Percentiles rank a stretch among this genome's conserved stretches.
These are phyloP conservation scores for Etheostoma cragini DNA, from an alignment of 2,113 vertebrate genomes.

Conservation along the genomic window DNA sequence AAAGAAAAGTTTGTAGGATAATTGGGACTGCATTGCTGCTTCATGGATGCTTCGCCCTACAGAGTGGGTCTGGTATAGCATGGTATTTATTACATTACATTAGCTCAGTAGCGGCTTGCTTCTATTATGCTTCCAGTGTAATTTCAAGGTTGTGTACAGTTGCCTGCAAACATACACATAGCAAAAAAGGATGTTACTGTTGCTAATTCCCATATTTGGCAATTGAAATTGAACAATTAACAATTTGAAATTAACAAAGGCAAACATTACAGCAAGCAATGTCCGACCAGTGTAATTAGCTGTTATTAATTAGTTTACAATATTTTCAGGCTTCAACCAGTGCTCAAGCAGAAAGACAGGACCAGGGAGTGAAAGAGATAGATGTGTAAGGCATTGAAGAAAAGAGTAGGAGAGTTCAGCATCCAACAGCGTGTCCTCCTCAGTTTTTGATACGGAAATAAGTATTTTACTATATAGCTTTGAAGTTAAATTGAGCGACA, in stretches of 20 bases:
- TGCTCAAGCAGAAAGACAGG: too few species aligned
- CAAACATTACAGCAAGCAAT: neutral
- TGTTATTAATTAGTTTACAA: too few species aligned
- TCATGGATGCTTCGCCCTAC: conserved; percentile 1
- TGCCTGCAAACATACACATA: neutral
- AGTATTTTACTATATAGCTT: neutral
- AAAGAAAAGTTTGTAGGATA: neutral
- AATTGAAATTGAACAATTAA: too few species aligned
- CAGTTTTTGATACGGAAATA: too few species aligned
- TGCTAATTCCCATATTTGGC: neutral
- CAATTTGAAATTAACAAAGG: neutral
- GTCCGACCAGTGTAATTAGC: too few species aligned
- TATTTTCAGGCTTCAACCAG: too few species aligned
- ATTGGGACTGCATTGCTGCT: neutral
- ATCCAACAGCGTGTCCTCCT: too few species aligned
- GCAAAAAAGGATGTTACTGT: conserved; percentile 24
- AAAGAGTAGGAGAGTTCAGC: too few species aligned
- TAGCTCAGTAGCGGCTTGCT: conserved; percentile 36
- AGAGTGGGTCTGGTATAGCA: conserved; percentile 10
- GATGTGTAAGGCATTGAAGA: too few species aligned
- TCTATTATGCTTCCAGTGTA: conserved; percentile 22
- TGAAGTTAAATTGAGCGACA: neutral
- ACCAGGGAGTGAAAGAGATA: too few species aligned
- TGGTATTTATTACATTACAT: neutral
- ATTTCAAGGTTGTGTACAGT: conserved; percentile 12